phyloP scores from a whole-genome alignment of 2,888 invertebrate species.

The Germaria angustata region DNA sequence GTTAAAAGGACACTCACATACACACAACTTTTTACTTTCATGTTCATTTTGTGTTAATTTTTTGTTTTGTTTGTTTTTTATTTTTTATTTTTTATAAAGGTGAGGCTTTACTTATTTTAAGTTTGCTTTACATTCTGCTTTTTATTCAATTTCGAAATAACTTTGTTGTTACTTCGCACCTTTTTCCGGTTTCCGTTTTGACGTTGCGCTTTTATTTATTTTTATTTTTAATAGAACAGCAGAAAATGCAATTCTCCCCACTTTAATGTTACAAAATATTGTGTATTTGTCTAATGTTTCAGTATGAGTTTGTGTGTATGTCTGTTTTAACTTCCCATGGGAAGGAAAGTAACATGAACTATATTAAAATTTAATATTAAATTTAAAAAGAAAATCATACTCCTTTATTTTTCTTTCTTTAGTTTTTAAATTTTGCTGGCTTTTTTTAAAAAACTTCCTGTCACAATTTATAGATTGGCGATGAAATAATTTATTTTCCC shows the following conservation, averaged over 20 bases:
- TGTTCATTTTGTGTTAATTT: neutral
- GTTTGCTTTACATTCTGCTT: neutral
- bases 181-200: slow-evolving; percentile 71
- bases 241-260: slow-evolving; percentile 27
- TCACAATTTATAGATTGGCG: slow-evolving; percentile 38
- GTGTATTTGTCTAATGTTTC: neutral
- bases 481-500: no score
- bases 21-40: neutral
- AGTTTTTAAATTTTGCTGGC: neutral
- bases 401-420: slow-evolving; percentile 7
- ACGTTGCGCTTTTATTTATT: slow-evolving; percentile 60
- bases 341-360: slow-evolving; percentile 17
- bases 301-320: neutral
- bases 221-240: slow-evolving; percentile 9
- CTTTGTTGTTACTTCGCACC: slow-evolving; percentile 72
- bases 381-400: neutral
- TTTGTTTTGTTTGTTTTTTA: no score
- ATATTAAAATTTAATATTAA: slow-evolving; percentile 33
- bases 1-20: neutral
- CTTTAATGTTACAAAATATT: slow-evolving; percentile 3
- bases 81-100: slow-evolving; percentile 19
- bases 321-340: neutral
- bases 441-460: slow-evolving; percentile 51
- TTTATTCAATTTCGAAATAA: slow-evolving; percentile 62
- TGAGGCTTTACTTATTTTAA: slow-evolving; percentile 37